These are phyloP conservation scores for Champsocephalus esox DNA, from an alignment of 2,797 vertebrate species.

Conservation along the genomic window DNA sequence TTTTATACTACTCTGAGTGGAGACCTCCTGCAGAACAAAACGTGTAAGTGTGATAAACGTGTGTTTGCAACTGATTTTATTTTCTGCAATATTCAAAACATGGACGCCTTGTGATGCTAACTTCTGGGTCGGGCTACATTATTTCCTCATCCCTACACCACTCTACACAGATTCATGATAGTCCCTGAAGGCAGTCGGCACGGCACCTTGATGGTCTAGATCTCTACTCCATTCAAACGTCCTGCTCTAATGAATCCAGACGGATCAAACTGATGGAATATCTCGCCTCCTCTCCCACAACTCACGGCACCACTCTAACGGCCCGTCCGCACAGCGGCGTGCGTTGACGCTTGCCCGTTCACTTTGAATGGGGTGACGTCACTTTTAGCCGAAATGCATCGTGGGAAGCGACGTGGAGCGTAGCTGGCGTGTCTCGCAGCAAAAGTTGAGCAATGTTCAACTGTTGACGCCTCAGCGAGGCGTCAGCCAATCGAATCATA, in stretches of 20 bases:
- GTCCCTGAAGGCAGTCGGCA: slow-evolving; percentile 2
- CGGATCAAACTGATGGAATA: slow-evolving; percentile 45
- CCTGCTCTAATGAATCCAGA: slow-evolving; percentile 36
- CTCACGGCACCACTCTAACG: slow-evolving; percentile 21
- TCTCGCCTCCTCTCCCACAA: slow-evolving; percentile 33
- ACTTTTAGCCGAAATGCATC: too few relatives aligned
- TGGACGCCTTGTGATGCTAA: background rate
- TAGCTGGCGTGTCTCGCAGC: too few relatives aligned
- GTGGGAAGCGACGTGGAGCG: too few relatives aligned
- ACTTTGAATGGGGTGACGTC: too few relatives aligned
- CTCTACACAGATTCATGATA: slow-evolving; percentile 29
- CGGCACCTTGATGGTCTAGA: slow-evolving; percentile 13
- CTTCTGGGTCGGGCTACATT: background rate
- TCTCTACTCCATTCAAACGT: slow-evolving; percentile 30
- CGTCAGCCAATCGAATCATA: too few relatives aligned
- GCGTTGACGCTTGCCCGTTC: too few relatives aligned
- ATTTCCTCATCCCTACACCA: background rate
- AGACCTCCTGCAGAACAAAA: too few relatives aligned
- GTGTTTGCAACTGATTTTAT: background rate
- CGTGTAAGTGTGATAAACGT: too few relatives aligned
- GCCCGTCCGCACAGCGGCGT: too few relatives aligned
- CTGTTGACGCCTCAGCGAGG: too few relatives aligned
- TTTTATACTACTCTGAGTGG: too few relatives aligned
- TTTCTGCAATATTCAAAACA: slow-evolving; percentile 21
- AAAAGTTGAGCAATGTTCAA: too few relatives aligned